Conservation (phyloP, 2,113 vertebrate genomes). For the Proteles cristata region DNA sequence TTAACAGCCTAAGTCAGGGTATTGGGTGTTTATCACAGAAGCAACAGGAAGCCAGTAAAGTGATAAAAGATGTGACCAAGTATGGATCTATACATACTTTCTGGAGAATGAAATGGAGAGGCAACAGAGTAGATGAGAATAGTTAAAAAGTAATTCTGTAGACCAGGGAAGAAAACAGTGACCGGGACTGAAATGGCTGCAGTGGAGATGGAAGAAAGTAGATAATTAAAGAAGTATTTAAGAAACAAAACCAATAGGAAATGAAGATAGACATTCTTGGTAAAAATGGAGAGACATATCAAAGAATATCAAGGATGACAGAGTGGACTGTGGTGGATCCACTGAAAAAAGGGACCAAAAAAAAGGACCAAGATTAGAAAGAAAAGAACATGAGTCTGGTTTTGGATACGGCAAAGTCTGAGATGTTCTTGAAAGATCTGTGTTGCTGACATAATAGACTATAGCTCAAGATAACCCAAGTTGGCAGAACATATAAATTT, state of each 20-base stretch:
- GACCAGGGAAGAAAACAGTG: background rate
- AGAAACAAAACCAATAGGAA: background rate
- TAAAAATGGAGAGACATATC: background rate
- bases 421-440: constrained; percentile 9
- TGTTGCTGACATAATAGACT: background rate
- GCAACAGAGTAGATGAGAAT: background rate
- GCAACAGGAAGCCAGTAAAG: background rate
- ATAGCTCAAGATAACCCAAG: background rate
- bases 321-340: background rate
- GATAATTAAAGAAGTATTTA: background rate
- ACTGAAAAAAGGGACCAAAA: background rate
- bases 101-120: background rate
- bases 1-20: background rate
- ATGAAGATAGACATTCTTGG: background rate
- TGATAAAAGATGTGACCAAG: background rate
- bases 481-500: background rate
- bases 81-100: background rate
- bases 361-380: background rate
- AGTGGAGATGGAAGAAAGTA: background rate
- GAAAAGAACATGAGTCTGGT: background rate
- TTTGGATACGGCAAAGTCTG: background rate
- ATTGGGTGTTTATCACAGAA: constrained; percentile 1
- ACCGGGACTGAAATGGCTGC: background rate
- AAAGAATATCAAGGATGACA: background rate
- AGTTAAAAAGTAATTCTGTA: background rate